Conservation (phyloP, 2,113 vertebrate genomes). For the Trogon melanurus region DNA sequence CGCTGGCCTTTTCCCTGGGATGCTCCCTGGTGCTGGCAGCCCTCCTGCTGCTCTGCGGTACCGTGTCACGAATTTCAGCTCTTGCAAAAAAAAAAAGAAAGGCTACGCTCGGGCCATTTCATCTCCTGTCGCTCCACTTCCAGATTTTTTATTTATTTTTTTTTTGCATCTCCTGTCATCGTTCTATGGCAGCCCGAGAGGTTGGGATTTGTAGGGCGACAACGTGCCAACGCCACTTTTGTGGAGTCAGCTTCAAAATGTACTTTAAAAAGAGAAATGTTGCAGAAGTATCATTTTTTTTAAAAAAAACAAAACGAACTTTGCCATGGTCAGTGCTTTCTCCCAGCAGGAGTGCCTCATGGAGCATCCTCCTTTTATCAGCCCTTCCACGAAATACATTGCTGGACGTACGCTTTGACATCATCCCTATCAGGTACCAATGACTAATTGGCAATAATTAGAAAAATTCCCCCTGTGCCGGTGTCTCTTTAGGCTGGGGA, state of each 20-base stretch:
- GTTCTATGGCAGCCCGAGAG: rapidly evolving
- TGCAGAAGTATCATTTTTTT: neutral
- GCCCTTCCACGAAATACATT: rapidly evolving
- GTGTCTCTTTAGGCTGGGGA: neutral
- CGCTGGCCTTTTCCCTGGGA: neutral
- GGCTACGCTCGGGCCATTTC: neutral
- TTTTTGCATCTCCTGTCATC: neutral
- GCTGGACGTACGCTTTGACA: neutral
- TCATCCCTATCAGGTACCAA: neutral
- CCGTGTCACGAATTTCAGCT: rapidly evolving
- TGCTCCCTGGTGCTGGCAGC: neutral
- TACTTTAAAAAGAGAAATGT: neutral
- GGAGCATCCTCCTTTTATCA: neutral
- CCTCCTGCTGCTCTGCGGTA: neutral
- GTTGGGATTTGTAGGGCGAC: neutral
- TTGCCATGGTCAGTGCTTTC: neutral
- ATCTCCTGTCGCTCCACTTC: rapidly evolving
- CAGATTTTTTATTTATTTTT: neutral
- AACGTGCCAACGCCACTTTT: rapidly evolving
- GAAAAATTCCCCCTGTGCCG: rapidly evolving
- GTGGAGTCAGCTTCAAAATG: neutral
- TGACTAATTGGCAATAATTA: neutral
- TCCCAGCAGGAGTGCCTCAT: neutral
- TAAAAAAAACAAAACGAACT: neutral
- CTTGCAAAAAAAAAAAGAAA: neutral